These are phyloP conservation scores for Hypselothyrea guttata DNA, from an alignment of 2,888 invertebrate genomes.

Conservation along the genomic window DNA sequence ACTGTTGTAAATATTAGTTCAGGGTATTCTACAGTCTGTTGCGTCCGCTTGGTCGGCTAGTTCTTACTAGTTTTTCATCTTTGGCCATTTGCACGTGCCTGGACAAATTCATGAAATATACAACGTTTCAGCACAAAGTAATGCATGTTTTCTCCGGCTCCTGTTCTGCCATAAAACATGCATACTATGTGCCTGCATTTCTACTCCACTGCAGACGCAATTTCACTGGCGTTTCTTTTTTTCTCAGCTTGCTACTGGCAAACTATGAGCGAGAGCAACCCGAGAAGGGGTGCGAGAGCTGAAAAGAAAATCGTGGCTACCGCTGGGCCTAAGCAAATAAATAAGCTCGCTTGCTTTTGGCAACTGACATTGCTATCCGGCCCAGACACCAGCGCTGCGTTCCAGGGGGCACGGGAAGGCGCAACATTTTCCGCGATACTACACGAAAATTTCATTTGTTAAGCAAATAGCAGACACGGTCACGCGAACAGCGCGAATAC, in stretches of 20 bases:
- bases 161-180: not conserved
- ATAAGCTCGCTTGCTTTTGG: constrained; percentile 68
- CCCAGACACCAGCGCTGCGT: constrained; percentile 31
- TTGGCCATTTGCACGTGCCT: constrained; percentile 55
- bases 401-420: constrained; percentile 1
- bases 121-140: constrained; percentile 23
- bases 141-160: no score
- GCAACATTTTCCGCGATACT: constrained; percentile 25
- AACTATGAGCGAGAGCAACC: constrained; percentile 23
- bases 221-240: constrained; percentile 56
- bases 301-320: constrained; percentile 56
- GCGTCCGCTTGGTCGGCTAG: no score
- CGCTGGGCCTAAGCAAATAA: constrained; percentile 75
- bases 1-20: no score
- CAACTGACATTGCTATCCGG: constrained; percentile 63
- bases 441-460: constrained; percentile 77
- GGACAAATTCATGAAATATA: constrained; percentile 10
- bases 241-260: constrained; percentile 28
- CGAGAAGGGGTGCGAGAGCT: constrained; percentile 2
- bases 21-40: no score
- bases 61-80: no score
- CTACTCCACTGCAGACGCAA: constrained; percentile 68
- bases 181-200: constrained; percentile 42
- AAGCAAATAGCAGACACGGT: constrained; percentile 64
- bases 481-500: constrained; percentile 33